Evolutionary conservation across 2,113 vertebrate species (phyloP).

Genomic region (Microtus montanus): DNA sequence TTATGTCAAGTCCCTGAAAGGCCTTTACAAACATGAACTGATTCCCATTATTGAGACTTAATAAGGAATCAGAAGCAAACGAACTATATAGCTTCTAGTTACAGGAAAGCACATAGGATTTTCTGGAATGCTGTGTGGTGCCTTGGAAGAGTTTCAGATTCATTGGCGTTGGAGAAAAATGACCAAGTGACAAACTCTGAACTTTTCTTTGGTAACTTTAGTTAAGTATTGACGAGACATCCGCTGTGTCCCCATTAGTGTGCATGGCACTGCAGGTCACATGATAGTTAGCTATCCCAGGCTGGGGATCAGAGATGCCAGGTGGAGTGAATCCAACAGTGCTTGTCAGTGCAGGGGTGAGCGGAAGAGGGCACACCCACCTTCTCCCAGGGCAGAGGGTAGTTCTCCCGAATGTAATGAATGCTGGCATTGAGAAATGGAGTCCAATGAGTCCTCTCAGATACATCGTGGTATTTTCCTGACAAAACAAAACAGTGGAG

Average conservation of each 20-base stretch:
- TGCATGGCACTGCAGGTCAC: too few species aligned
- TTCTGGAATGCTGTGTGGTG: background rate
- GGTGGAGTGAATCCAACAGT: rapidly evolving
- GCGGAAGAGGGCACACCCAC: slow-evolving; percentile 65
- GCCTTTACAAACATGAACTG: background rate
- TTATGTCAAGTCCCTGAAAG: background rate
- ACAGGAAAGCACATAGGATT: background rate
- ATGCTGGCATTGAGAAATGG: slow-evolving; percentile 87
- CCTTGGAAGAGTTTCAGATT: background rate
- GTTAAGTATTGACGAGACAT: background rate
- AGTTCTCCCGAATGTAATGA: slow-evolving; percentile 84
- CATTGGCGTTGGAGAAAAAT: background rate
- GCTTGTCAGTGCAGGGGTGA: rapidly evolving
- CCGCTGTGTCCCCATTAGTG: background rate
- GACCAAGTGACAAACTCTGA: background rate
- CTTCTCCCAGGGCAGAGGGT: slow-evolving; percentile 86
- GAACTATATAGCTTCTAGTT: background rate
- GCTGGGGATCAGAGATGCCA: background rate
- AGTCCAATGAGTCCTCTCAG: slow-evolving; percentile 88
- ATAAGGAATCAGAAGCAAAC: background rate
- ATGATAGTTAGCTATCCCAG: background rate
- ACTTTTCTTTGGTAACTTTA: background rate
- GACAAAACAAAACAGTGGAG: background rate
- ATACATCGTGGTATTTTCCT: slow-evolving; percentile 85
- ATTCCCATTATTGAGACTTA: background rate